Evolutionary conservation across 1,140 invertebrate genomes (phyloP).

Genomic region (Mya arenaria): DNA sequence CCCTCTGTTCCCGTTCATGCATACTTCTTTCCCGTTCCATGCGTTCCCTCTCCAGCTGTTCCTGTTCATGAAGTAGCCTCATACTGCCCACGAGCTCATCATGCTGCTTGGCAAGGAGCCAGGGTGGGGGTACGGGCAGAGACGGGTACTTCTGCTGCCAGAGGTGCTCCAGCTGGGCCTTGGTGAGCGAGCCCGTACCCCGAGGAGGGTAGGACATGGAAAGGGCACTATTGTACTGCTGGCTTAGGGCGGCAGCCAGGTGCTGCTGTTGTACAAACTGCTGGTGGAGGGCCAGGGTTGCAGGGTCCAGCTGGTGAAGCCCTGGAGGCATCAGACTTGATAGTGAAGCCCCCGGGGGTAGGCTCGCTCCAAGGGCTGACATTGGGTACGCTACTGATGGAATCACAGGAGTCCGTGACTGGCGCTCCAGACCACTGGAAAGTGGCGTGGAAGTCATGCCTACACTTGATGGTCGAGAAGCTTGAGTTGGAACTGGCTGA

Average conservation of each 20-base stretch:
- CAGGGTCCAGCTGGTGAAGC: constrained; percentile 61
- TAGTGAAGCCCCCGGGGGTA: constrained; percentile 48
- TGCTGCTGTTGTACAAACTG: constrained; percentile 71
- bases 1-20: constrained; percentile 66
- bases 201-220: constrained; percentile 61
- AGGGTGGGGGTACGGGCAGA: constrained; percentile 75
- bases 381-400: constrained; percentile 62
- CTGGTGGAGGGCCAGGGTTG: constrained; percentile 64
- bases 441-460: constrained; percentile 60
- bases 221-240: constrained; percentile 56
- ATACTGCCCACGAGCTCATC: constrained; percentile 78
- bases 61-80: constrained; percentile 80
- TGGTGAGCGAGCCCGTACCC: constrained; percentile 70
- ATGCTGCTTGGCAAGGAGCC: constrained; percentile 74
- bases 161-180: constrained; percentile 76
- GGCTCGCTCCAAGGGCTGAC: constrained; percentile 1
- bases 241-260: constrained; percentile 59
- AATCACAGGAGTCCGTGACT: constrained; percentile 64
- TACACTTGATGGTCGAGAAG: constrained; percentile 39
- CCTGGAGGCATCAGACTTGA: constrained; percentile 48
- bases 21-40: constrained; percentile 61
- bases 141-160: constrained; percentile 80
- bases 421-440: constrained; percentile 40
- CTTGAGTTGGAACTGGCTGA: constrained; percentile 61
- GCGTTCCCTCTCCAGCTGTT: constrained; percentile 77